A percentile compares a stretch with the other conserved stretches of the same genome.
These are phyloP conservation scores for Eristalis intricaria DNA, from an alignment of 2,888 invertebrate species.

Conservation along the genomic window DNA sequence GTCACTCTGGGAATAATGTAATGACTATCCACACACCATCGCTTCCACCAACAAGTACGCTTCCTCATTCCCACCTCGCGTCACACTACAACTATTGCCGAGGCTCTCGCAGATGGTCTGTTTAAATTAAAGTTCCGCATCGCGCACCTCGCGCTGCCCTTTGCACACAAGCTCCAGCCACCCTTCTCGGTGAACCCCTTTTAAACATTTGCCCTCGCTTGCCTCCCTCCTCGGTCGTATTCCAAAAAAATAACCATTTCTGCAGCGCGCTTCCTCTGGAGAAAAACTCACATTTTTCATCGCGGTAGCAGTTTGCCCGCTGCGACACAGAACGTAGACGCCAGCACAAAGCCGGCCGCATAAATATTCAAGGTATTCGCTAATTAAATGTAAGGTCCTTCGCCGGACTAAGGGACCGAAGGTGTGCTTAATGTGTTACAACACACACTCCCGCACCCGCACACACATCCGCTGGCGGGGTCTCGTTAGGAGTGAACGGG, in stretches of 20 bases:
- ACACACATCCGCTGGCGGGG: background rate
- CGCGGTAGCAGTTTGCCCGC: background rate
- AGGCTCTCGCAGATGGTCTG: background rate
- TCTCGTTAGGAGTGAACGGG: constrained; percentile 10
- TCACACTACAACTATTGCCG: background rate
- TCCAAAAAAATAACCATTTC: background rate
- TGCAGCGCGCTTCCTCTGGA: background rate
- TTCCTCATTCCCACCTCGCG: background rate
- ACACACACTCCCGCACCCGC: background rate
- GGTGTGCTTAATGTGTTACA: constrained; percentile 18
- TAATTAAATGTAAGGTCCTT: constrained; percentile 48
- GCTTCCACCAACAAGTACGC: background rate
- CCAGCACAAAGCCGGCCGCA: constrained; percentile 12
- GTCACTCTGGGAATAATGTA: background rate
- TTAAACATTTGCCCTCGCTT: background rate
- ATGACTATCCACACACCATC: background rate
- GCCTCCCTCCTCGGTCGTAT: background rate
- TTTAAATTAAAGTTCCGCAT: background rate
- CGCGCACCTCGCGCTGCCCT: background rate
- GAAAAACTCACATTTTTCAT: constrained; percentile 21
- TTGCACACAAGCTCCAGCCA: background rate
- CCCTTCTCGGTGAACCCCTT: background rate
- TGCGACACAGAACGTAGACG: background rate
- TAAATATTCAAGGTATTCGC: constrained; percentile 30
- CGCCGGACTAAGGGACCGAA: constrained; percentile 1